Evolutionary conservation across 1,140 invertebrate genomes (phyloP), one percentile per base, ranked within the genome.

Genomic region (Spodoptera litura): DNA sequence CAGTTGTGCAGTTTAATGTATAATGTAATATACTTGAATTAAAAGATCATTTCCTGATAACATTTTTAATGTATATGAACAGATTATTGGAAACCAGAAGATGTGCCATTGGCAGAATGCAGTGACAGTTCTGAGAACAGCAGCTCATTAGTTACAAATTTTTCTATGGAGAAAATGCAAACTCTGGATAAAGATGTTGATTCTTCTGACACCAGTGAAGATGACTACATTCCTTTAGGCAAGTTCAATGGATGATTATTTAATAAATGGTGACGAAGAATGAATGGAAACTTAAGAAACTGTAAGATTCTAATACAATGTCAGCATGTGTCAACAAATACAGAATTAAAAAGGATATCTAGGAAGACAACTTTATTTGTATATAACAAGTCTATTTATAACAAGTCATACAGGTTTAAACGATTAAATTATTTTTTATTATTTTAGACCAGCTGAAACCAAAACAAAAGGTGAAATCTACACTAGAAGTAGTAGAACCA

Each of bases 61-160:
- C 25, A 56, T 71, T 71, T 84, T 88, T 49, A 11, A n/a, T n/a
- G n/a, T n/a, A n/a, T n/a, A 49, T 66, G 3, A 20, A 10, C 72
- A 94, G 93, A 94, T 86, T 91, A 88, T 80, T 94, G 91, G 92
- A 92, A 93, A 83, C 93, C 93, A 70, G 88, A 89, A 55, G 93
- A 94, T 81, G 66, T 92, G 53, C 86, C 90, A 11, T 76, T 91
- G 25, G 93, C 91, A 77, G 92, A 94, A 81, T 86, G 68, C 31
- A 94, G 92, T 90, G 93, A 94, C 72, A 93, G 91, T 87, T 94
- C 93, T 73, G 91, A 93, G 61, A 92, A 92, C 73, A 94, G 91
- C 75, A 93, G 88, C 83, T 94, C 93, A 72, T 79, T 94, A 81
- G 91, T 88, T 59, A 93, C 90, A 61, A 94, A 92, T 83, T 83